Conservation (phyloP, 2,113 vertebrate genomes). For the Agapornis roseicollis region DNA sequence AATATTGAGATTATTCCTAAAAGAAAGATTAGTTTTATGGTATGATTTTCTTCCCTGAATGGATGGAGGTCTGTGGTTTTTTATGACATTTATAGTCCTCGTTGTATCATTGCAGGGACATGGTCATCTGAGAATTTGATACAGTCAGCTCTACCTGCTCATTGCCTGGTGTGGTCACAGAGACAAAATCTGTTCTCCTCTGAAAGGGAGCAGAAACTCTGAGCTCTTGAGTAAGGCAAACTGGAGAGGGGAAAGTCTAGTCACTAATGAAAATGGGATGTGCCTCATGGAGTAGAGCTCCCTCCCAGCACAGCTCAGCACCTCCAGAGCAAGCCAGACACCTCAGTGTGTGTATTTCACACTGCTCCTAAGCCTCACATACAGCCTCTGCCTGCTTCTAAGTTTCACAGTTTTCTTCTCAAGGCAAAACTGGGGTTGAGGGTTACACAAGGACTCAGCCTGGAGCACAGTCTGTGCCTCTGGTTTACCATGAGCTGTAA, state of each 20-base stretch:
- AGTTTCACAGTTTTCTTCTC: not conserved
- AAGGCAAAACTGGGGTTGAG: not conserved
- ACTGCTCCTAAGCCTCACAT: not conserved
- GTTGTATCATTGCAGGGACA: not conserved
- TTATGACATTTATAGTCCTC: not conserved
- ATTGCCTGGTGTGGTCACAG: not conserved
- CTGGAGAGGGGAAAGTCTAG: not conserved
- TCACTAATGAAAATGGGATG: not conserved
- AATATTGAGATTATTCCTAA: not conserved
- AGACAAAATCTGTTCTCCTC: not conserved
- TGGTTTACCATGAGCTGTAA: not conserved
- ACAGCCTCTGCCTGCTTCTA: not conserved
- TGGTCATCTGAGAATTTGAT: not conserved
- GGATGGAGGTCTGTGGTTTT: not conserved
- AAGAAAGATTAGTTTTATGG: not conserved
- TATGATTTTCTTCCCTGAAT: not conserved
- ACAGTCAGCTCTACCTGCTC: not conserved
- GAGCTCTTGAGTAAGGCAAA: not conserved
- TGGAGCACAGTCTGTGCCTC: not conserved
- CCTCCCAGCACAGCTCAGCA: not conserved
- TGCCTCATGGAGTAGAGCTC: not conserved
- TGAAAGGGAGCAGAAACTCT: not conserved
- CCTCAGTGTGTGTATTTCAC: not conserved
- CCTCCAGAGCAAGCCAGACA: fast-evolving
- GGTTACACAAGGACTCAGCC: not conserved